These are phyloP conservation scores for Sula dactylatra DNA, from an alignment of 2,113 vertebrate genomes.

Conservation along the genomic window DNA sequence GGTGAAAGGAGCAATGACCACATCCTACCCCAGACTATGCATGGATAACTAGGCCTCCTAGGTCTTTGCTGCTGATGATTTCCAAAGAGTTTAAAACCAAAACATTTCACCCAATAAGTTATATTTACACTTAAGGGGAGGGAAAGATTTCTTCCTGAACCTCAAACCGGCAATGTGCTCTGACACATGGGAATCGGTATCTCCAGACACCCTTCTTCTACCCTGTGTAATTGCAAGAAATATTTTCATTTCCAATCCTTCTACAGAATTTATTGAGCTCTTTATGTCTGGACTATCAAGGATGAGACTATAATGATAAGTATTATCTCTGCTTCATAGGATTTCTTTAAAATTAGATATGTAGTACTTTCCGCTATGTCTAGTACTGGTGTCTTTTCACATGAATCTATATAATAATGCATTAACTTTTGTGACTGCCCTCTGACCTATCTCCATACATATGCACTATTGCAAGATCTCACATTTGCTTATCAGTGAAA, in stretches of 20 bases:
- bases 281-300: background rate
- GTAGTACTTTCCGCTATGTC: background rate
- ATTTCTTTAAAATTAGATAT: background rate
- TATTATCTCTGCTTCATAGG: background rate
- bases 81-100: background rate
- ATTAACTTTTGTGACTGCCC: background rate
- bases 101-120: background rate
- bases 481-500: background rate
- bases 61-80: background rate
- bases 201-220: background rate
- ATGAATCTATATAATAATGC: background rate
- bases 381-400: background rate
- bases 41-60: background rate
- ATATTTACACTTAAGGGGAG: background rate
- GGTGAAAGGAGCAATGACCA: background rate
- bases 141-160: background rate
- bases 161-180: background rate
- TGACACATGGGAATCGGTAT: background rate
- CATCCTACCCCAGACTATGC: background rate
- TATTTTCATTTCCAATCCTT: background rate
- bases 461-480: background rate
- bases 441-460: background rate
- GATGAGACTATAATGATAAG: background rate
- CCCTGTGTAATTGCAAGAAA: background rate
- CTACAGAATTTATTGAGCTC: background rate